These are phyloP conservation scores for Poeciliopsis turrubarensis DNA, from an alignment of 2,113 vertebrate genomes.

Conservation along the genomic window DNA sequence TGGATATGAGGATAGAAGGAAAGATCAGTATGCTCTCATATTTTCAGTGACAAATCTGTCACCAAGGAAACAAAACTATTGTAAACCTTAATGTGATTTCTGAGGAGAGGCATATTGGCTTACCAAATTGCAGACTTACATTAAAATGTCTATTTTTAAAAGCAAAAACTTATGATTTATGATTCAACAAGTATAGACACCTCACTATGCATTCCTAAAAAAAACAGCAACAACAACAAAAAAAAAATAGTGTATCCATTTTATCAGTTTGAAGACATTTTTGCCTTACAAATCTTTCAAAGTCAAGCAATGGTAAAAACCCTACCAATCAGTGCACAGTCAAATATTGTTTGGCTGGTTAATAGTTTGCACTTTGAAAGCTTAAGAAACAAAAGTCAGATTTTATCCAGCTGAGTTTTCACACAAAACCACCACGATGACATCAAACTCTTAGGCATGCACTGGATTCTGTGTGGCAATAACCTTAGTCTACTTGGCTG, in stretches of 20 bases:
- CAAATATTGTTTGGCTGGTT: constrained; percentile 11
- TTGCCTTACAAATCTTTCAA: neutral
- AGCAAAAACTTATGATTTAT: neutral
- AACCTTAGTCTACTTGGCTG: constrained; percentile 47
- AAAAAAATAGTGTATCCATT: neutral
- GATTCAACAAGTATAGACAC: no score
- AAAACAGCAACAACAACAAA: neutral
- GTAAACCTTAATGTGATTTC: neutral
- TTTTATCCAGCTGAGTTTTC: constrained; percentile 19
- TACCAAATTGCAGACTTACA: no score
- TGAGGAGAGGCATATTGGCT: no score
- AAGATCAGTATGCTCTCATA: neutral
- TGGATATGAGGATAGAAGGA: neutral
- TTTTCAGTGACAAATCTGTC: neutral
- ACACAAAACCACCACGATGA: constrained; percentile 23
- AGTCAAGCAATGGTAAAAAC: neutral
- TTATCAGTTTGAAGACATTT: neutral
- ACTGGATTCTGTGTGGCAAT: constrained; percentile 61
- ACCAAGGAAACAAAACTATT: neutral
- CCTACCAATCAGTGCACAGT: constrained; percentile 4
- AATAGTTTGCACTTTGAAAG: constrained; percentile 33
- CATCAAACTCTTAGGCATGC: constrained; percentile 49
- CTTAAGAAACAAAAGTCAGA: constrained; percentile 12
- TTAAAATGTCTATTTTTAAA: neutral
- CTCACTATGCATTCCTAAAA: neutral